Evolutionary conservation across 2,797 vertebrate genomes (phyloP).

Genomic region (Manis javanica): DNA sequence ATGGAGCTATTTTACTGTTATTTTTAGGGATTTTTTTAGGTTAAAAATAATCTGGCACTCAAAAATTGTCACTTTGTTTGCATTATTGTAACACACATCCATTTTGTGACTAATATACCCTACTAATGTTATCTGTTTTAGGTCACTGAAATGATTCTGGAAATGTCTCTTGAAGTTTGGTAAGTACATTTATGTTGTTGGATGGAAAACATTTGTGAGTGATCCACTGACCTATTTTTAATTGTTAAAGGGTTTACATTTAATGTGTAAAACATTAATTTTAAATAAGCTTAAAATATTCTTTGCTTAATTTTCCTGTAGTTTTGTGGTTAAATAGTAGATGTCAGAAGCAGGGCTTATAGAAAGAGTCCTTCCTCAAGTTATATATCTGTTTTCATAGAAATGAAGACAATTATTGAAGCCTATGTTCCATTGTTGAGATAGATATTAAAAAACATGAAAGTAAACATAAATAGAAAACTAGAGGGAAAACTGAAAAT

Average conservation of each 20-base stretch:
- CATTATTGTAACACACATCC: neutral
- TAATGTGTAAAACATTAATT: neutral
- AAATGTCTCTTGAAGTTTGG: slow-evolving; percentile 96
- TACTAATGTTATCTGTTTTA: slow-evolving; percentile 84
- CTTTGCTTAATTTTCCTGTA: neutral
- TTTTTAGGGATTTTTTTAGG: neutral
- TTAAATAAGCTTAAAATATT: neutral
- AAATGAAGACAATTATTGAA: neutral
- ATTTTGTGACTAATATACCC: slow-evolving; percentile 44
- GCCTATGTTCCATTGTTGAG: neutral
- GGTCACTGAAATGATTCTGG: slow-evolving; percentile 95
- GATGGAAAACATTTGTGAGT: neutral
- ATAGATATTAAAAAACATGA: neutral
- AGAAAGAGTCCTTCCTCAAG: neutral
- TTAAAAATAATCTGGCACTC: slow-evolving; percentile 30
- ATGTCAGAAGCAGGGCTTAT: neutral
- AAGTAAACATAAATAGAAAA: neutral
- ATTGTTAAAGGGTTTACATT: neutral
- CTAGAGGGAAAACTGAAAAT: neutral
- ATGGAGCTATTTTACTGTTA: neutral
- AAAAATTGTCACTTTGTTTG: neutral
- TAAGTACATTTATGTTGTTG: slow-evolving; percentile 85
- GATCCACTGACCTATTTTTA: neutral
- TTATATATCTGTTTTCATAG: neutral
- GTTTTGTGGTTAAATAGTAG: neutral